phyloP scores from a whole-genome alignment of 2,888 invertebrate genomes.

The Elmis aenea region DNA sequence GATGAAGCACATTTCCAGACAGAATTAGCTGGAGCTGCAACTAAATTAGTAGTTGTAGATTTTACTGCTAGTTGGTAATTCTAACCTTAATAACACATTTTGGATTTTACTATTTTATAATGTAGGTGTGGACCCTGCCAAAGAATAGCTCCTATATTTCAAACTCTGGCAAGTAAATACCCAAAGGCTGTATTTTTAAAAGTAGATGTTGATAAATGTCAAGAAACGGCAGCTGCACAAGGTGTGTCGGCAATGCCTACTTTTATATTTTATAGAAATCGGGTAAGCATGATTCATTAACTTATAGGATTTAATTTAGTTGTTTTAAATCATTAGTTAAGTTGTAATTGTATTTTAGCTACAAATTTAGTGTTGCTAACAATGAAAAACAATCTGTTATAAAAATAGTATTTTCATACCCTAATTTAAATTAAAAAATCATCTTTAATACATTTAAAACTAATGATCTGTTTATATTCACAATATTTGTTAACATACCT shows the following conservation, averaged over 20 bases:
- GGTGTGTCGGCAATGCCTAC: conserved; percentile 98
- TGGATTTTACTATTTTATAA: conserved; percentile 1
- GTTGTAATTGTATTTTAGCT: too few species aligned
- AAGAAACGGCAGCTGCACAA: conserved; percentile 80
- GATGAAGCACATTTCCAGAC: conserved; percentile 79
- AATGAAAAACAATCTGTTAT: too few species aligned
- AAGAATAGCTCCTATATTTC: conserved; percentile 88
- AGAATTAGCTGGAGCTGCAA: conserved; percentile 78
- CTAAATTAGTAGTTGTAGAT: conserved; percentile 88
- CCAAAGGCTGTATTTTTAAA: conserved; percentile 86
- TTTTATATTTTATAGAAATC: conserved; percentile 89
- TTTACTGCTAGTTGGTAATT: conserved; percentile 90
- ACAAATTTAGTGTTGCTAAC: too few species aligned
- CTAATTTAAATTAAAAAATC: too few species aligned
- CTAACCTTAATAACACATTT: conserved; percentile 1
- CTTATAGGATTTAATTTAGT: background rate
- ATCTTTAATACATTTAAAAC: too few species aligned
- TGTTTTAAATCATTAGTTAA: too few species aligned
- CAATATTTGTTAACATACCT: too few species aligned
- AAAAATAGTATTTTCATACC: too few species aligned
- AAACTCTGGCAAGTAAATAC: conserved; percentile 82
- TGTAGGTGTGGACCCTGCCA: conserved; percentile 95
- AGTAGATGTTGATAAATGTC: conserved; percentile 92
- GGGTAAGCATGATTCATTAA: conserved; percentile 50
- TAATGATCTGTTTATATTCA: too few species aligned